Base-by-base conservation (phyloP, 2,888 invertebrate genomes). In the Lasioglossum malachurum region DNA sequence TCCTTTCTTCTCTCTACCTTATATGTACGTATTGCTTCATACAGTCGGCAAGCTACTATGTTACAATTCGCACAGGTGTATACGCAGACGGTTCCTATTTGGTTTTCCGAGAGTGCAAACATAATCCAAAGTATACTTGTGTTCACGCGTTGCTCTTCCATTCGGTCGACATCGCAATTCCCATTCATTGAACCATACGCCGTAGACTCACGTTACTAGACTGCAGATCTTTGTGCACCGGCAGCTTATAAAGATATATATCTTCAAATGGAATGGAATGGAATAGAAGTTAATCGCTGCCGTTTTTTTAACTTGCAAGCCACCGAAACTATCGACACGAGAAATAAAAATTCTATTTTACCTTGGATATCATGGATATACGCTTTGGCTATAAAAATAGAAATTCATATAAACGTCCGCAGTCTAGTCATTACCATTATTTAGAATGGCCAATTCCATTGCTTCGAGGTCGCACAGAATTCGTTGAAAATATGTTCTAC, bases 71-170 rank as follows among this genome's bases (percentile, higher is more conserved):
- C 35, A 75, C 57, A 75, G 19, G n/a, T 53, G 60, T 72, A 27
- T 75, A 27, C 60, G 72, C 78, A 71, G 35, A 14, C 57, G 41
- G 64, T 75, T 27, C 27, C 53, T 78, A 82, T 75, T 78, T 82
- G 49, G 57, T 27, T 72, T 38, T 60, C n/a, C 5, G 53, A 75
- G 38, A 44, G 80, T 80, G 84, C 80, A 84, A 84, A 84, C 84
- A 77, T 74, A 77, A 53, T 77, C 76, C 77, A 72, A 69, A 77
- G 76, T 83, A 78, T 75, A 83, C 75, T 60, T 57, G 16, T 79
- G 79, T 79, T 81, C 67, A 78, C 57, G 27, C 71, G 41, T 49
- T n/a, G 44, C 19, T 69, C 57, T 64, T 77, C 46, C 46, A 71
- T 74, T 57, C 31, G 23, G 19, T 67, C n/a, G 7, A 74, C 74